Conservation (phyloP, 2,113 vertebrate genomes). For the Caranx melampygus region DNA sequence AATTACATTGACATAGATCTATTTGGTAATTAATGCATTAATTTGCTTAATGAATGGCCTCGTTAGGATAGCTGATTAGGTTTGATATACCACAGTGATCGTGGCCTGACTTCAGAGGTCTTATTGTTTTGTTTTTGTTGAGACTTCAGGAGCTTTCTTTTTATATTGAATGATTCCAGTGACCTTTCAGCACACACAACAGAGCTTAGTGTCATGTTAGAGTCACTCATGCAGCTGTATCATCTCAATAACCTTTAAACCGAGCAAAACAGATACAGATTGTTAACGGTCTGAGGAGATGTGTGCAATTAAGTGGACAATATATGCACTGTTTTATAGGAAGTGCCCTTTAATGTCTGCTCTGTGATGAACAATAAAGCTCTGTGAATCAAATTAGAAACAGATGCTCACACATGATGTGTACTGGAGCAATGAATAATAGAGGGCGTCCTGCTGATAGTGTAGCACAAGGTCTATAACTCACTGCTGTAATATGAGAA, state of each 20-base stretch:
- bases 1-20: constrained; percentile 35
- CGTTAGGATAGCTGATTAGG: constrained; percentile 46
- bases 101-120: constrained; percentile 10
- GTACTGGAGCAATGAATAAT: constrained; percentile 57
- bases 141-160: background rate
- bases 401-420: constrained; percentile 68
- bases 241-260: constrained; percentile 37
- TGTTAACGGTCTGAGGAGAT: constrained; percentile 36
- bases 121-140: background rate
- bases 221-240: background rate
- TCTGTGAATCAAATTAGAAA: constrained; percentile 59
- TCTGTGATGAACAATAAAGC: constrained; percentile 64
- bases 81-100: constrained; percentile 35
- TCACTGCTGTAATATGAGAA: constrained; percentile 35
- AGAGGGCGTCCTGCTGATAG: constrained; percentile 47
- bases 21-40: constrained; percentile 52
- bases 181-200: constrained; percentile 2
- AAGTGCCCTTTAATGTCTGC: constrained; percentile 60
- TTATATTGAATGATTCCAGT: background rate
- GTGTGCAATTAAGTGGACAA: constrained; percentile 44
- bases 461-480: constrained; percentile 30
- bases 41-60: constrained; percentile 58
- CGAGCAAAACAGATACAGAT: constrained; percentile 4
- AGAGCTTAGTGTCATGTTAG: constrained; percentile 13
- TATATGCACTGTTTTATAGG: constrained; percentile 41